Conservation (phyloP, 2,113 vertebrate genomes). For the Asarcornis scutulata region DNA sequence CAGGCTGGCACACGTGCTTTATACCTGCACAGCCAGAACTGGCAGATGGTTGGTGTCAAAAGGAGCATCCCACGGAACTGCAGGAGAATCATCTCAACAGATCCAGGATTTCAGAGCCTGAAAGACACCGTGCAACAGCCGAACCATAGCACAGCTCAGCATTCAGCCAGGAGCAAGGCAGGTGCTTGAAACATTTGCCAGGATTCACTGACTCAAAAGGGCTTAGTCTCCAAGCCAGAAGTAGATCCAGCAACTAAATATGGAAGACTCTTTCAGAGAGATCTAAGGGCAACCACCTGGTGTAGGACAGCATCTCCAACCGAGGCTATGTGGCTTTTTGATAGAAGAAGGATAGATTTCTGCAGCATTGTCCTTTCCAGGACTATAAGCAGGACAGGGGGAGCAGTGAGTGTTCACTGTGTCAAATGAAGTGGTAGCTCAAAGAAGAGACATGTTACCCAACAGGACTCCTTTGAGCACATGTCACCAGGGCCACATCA, state of each 20-base stretch:
- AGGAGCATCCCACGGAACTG: conserved; percentile 2
- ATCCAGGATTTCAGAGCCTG: conserved; percentile 1
- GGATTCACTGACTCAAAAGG: neutral
- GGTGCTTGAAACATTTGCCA: conserved; percentile 35
- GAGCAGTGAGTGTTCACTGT: neutral
- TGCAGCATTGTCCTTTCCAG: neutral
- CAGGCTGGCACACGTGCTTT: neutral
- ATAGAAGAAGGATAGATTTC: neutral
- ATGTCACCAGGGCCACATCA: neutral
- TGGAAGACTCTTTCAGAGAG: neutral
- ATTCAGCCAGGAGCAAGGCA: conserved; percentile 45
- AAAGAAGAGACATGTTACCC: neutral
- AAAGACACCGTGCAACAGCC: neutral
- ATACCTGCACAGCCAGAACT: neutral
- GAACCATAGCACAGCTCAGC: neutral
- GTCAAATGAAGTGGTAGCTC: neutral
- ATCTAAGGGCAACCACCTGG: neutral
- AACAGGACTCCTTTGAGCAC: neutral
- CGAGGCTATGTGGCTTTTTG: neutral
- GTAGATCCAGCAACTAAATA: neutral
- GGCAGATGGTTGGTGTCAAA: conserved; percentile 33
- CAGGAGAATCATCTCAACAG: neutral
- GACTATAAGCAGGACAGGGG: neutral
- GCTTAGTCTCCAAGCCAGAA: conserved; percentile 2
- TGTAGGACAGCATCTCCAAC: neutral